Evolutionary conservation across 2,113 vertebrate species (phyloP).

Genomic region (Pelodiscus sinensis): DNA sequence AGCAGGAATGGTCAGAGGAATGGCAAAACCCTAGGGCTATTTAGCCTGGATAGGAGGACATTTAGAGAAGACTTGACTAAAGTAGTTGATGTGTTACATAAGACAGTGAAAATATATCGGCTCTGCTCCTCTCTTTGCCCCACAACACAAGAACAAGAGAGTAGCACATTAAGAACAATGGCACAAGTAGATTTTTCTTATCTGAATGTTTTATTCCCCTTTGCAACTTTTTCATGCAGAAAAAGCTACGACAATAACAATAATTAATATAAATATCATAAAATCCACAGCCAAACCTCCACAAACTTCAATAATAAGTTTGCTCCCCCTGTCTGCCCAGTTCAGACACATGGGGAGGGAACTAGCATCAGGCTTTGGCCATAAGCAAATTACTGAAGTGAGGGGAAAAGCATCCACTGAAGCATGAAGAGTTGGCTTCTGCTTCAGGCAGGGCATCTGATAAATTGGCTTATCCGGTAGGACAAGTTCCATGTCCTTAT

Average conservation of each 20-base stretch:
- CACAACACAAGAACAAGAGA: not conserved
- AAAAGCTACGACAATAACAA: not conserved
- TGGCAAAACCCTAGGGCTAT: not conserved
- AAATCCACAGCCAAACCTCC: not conserved
- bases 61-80: not conserved
- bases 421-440: not conserved
- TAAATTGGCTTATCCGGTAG: not conserved
- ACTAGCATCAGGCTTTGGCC: accelerated
- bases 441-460: not conserved
- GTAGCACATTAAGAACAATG: not conserved
- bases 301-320: not conserved
- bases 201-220: not conserved
- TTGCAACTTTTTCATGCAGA: not conserved
- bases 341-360: not conserved
- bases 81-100: not conserved
- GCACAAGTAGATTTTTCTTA: not conserved
- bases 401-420: not conserved
- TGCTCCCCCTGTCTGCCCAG: not conserved
- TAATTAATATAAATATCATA: not conserved
- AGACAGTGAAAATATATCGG: not conserved
- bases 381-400: accelerated
- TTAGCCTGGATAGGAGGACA: not conserved
- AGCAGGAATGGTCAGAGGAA: not conserved
- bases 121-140: not conserved
- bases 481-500: not conserved